Conservation (phyloP, 2,797 vertebrate genomes). For the Crocodylus rhombifer region DNA sequence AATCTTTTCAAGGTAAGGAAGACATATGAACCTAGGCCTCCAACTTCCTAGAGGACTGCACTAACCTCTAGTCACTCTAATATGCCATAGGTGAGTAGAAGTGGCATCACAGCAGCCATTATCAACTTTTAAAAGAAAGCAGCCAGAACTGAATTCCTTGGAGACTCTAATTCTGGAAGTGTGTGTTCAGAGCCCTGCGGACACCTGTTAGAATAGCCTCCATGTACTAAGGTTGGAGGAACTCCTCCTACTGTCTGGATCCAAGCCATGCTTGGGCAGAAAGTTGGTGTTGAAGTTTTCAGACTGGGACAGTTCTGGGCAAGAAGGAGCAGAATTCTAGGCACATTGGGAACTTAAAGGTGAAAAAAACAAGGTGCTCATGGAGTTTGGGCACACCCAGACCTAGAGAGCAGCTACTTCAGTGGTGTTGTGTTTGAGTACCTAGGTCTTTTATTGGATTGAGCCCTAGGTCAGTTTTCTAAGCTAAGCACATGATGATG, state of each 20-base stretch:
- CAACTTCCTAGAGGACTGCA: too few relatives aligned
- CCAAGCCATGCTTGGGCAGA: too few relatives aligned
- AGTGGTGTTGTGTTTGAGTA: conserved; percentile 1
- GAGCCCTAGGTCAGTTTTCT: conserved; percentile 32
- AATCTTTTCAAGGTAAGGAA: background rate
- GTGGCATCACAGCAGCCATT: too few relatives aligned
- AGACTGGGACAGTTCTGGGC: accelerated
- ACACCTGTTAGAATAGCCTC: too few relatives aligned
- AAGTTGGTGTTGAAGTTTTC: background rate
- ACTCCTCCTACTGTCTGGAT: too few relatives aligned
- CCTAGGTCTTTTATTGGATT: background rate
- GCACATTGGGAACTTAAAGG: accelerated
- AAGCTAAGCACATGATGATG: background rate
- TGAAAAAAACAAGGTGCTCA: background rate
- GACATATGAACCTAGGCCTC: background rate
- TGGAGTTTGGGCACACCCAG: conserved; percentile 1
- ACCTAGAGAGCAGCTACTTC: background rate
- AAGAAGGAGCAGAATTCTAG: background rate
- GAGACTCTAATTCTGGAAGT: too few relatives aligned
- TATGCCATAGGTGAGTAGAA: too few relatives aligned
- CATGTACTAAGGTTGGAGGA: too few relatives aligned
- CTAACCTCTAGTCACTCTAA: too few relatives aligned
- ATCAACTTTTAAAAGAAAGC: too few relatives aligned
- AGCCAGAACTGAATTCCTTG: background rate
- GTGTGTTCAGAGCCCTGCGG: too few relatives aligned